Evolutionary conservation across 2,113 vertebrate genomes (phyloP), one percentile per base, ranked within the genome.

Genomic region (Oxygymnocypris stewartii): DNA sequence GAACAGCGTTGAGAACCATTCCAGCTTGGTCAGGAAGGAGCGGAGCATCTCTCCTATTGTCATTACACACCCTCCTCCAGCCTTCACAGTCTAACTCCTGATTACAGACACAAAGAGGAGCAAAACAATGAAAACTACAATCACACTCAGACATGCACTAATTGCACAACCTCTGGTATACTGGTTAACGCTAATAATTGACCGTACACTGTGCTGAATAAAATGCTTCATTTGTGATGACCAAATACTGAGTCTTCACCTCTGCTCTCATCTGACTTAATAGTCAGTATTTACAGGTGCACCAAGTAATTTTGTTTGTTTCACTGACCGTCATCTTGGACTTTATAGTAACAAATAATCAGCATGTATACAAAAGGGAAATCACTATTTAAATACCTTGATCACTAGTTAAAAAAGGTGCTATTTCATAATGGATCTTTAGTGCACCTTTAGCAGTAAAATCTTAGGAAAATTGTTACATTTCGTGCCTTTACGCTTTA

Each of bases 51-150:
- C 98, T 82, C 98, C 98, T 4, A 99, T 90, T 67, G 97, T 98
- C 98, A 99, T 99, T 35, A 99, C 95, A 4, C 98, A 99, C 67
- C 98, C 98, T 0, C 98, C 98, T 11, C 98, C 98, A 40, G 98
- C 98, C 91, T 99, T 99, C 89, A 99, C 98, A n/a, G 82, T 99
- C 98, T 74, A 99, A 95, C 91, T 99, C 98, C 98, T 99, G 93
- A 3, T 91, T 84, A 67, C 23, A 92, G 73, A 89, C 0, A 86
- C 25, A 82, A 20, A 6, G 71, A 95, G 93, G 90, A 95, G 87
- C 92, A 90, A 92, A 90, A 11, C 65, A 18, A 88, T 16, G 89
- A 85, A 37, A 25, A 13, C 42, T 25, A 74, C 1, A 78, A 23
- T 67, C 63, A 28, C 20, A 76, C 91, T 79, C 85, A 51, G n/a